Conservation (phyloP, 1,140 invertebrate species). For the Tigriopus japonicus region DNA sequence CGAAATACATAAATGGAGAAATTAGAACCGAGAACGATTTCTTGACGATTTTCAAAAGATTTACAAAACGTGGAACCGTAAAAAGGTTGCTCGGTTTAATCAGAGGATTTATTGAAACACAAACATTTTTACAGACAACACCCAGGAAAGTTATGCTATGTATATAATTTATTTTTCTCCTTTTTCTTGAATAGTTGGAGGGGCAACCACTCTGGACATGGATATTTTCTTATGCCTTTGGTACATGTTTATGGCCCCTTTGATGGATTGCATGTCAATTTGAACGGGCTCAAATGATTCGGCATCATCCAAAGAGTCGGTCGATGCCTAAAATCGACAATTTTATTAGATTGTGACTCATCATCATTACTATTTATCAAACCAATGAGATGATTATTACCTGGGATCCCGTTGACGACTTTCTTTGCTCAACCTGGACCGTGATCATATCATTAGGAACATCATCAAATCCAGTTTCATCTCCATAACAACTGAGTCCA, state of each 20-base stretch:
- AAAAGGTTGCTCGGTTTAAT: too few relatives aligned
- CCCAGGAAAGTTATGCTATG: too few relatives aligned
- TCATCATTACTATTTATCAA: not conserved
- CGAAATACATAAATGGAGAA: too few relatives aligned
- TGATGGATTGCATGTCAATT: constrained; percentile 6
- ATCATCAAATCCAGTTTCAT: not conserved
- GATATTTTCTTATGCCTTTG: constrained; percentile 4
- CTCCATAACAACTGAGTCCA: not conserved
- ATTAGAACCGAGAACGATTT: too few relatives aligned
- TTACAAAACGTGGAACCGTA: too few relatives aligned
- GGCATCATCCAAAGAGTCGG: constrained; percentile 1
- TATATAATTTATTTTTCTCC: not conserved
- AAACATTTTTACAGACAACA: too few relatives aligned
- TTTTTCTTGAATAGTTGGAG: not conserved
- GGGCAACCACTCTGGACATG: not conserved
- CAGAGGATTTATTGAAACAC: too few relatives aligned
- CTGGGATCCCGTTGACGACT: not conserved
- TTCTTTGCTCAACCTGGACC: not conserved
- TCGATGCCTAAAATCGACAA: not conserved
- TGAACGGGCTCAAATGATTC: not conserved
- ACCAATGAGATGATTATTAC: not conserved
- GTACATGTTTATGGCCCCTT: not conserved
- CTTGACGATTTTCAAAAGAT: too few relatives aligned
- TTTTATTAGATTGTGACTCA: not conserved
- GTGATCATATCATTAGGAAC: not conserved